phyloP scores from a whole-genome alignment of 2,888 invertebrate genomes.

The Tiliacea citrago region DNA sequence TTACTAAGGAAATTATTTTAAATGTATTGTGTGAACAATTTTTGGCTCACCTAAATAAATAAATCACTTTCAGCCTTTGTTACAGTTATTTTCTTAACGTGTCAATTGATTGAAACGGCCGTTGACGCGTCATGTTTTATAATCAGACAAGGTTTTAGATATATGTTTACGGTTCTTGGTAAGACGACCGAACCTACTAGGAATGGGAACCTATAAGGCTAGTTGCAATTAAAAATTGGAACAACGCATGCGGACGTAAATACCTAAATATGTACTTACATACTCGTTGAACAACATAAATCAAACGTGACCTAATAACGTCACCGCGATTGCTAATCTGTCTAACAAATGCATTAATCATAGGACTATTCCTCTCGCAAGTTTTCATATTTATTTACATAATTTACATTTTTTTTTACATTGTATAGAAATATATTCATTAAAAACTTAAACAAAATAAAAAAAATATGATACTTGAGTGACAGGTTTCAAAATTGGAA shows the following conservation, averaged over 20 bases:
- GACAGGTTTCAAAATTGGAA: too few relatives aligned
- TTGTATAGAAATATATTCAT: too few relatives aligned
- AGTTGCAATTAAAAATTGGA: not conserved
- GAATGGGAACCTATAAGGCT: not conserved
- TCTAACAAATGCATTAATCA: constrained; percentile 20
- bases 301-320: constrained; percentile 27
- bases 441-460: too few relatives aligned
- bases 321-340: constrained; percentile 4
- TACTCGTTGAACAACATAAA: constrained; percentile 11
- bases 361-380: not conserved
- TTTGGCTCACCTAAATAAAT: too few relatives aligned
- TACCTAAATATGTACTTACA: not conserved
- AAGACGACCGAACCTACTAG: not conserved
- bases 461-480: too few relatives aligned
- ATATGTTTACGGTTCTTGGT: not conserved
- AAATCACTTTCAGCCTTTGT: not conserved
- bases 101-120: not conserved
- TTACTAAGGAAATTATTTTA: too few relatives aligned
- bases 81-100: not conserved
- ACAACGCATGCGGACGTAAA: not conserved
- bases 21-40: too few relatives aligned
- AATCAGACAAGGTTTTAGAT: too few relatives aligned
- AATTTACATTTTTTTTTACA: too few relatives aligned
- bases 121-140: not conserved
- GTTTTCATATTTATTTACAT: not conserved